Percentiles rank a stretch among this genome's conserved stretches.
Evolutionary conservation across 2,797 vertebrate genomes (phyloP).

Genomic region (Micrastur ruficollis): DNA sequence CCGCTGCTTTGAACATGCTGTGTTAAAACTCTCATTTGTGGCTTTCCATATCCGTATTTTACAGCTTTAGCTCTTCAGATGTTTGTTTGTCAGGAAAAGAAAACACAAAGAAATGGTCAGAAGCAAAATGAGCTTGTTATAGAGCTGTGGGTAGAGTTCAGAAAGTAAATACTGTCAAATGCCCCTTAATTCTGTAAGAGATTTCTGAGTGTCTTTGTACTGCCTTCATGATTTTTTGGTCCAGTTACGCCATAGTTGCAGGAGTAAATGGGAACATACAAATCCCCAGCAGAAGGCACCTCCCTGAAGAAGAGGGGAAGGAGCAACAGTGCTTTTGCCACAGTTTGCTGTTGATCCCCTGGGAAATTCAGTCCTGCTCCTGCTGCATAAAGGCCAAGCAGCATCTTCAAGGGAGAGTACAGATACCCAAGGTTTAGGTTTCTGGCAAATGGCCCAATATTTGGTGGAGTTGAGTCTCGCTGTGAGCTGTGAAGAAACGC

Average conservation of each 20-base stretch:
- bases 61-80: neutral
- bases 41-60: neutral
- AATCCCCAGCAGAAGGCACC: neutral
- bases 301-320: neutral
- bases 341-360: too few species aligned
- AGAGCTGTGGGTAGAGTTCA: neutral
- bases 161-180: neutral
- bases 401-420: neutral
- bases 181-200: neutral
- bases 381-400: neutral
- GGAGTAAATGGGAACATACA: neutral
- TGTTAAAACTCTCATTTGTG: neutral
- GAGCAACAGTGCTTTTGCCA: neutral
- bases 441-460: neutral
- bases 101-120: neutral
- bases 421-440: neutral
- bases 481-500: neutral
- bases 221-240: neutral
- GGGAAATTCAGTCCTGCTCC: neutral
- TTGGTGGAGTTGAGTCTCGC: neutral
- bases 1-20: neutral
- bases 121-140: neutral
- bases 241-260: neutral
- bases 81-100: neutral
- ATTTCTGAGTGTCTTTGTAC: neutral